Percentiles rank a stretch among this genome's conserved stretches.
These are phyloP conservation scores for Trissoscelio sp. DNA, from an alignment of 2,888 invertebrate species.

Conservation along the genomic window DNA sequence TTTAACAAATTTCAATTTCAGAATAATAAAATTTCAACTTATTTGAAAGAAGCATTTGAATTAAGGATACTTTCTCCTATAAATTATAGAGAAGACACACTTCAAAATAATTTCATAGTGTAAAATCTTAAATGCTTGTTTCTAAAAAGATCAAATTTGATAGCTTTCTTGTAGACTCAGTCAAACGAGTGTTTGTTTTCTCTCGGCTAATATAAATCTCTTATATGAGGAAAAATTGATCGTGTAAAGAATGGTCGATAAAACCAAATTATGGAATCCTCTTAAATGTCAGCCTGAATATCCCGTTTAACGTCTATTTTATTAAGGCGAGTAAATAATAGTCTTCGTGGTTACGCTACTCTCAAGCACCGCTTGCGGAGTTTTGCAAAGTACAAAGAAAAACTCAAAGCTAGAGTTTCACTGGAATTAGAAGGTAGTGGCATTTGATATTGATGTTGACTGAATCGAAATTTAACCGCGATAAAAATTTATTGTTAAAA, in stretches of 20 bases:
- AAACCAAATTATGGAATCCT: constrained; percentile 24
- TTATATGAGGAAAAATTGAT: constrained; percentile 25
- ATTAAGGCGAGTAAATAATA: constrained; percentile 45
- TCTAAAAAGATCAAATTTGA: no score
- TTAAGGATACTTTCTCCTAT: no score
- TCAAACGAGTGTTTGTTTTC: constrained; percentile 23
- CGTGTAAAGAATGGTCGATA: constrained; percentile 16
- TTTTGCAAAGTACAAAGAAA: constrained; percentile 15
- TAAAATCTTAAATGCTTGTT: no score
- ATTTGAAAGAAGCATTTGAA: no score
- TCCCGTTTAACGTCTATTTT: constrained; percentile 24
- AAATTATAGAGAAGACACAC: no score
- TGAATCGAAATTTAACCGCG: no score
- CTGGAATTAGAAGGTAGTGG: background rate
- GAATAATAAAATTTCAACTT: no score
- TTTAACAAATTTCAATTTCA: no score
- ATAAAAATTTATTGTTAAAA: no score
- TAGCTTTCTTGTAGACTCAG: background rate
- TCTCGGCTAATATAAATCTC: constrained; percentile 1
- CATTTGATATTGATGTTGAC: background rate
- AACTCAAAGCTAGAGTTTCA: background rate
- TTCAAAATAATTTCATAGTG: no score
- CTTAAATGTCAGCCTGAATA: constrained; percentile 36
- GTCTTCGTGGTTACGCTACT: constrained; percentile 19
- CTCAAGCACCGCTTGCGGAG: constrained; percentile 7